phyloP scores from a whole-genome alignment of 2,113 vertebrate species.

The Callocephalon fimbriatum region DNA sequence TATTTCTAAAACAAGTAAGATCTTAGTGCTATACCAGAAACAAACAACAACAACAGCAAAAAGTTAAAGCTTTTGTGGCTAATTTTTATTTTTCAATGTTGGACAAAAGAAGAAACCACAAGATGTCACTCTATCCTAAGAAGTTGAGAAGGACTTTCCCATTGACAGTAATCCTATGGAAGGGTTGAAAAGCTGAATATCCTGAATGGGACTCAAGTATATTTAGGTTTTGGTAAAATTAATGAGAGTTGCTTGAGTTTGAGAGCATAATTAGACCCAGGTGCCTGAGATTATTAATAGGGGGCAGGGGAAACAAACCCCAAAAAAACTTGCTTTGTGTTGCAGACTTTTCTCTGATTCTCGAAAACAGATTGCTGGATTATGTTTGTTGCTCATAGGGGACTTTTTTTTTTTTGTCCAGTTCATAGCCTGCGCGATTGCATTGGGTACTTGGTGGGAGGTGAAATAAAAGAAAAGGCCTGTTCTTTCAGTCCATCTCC shows the following conservation, averaged over 20 bases:
- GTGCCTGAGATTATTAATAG: not conserved
- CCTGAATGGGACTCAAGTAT: fast-evolving
- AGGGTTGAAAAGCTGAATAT: not conserved
- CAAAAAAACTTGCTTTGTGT: fast-evolving
- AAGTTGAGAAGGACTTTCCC: slow-evolving; percentile 21
- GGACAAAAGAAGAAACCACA: slow-evolving; percentile 67
- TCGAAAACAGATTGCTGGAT: not conserved
- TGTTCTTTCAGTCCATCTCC: not conserved
- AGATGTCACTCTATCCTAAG: slow-evolving; percentile 77
- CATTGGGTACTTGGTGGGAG: not conserved
- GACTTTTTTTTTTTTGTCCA: not conserved
- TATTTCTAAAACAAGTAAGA: not conserved
- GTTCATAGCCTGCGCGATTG: not conserved
- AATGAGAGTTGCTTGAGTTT: not conserved
- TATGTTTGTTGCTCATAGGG: not conserved
- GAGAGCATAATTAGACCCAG: not conserved
- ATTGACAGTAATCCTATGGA: not conserved
- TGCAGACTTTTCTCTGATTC: not conserved
- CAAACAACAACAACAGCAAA: not conserved
- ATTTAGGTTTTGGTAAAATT: not conserved
- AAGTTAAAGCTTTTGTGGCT: not conserved
- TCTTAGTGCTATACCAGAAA: not conserved
- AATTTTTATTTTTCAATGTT: not conserved
- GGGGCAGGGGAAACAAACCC: fast-evolving
- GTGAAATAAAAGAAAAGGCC: not conserved